These are phyloP conservation scores for Cheilosia variabilis DNA, from an alignment of 2,888 invertebrate species.

Conservation along the genomic window DNA sequence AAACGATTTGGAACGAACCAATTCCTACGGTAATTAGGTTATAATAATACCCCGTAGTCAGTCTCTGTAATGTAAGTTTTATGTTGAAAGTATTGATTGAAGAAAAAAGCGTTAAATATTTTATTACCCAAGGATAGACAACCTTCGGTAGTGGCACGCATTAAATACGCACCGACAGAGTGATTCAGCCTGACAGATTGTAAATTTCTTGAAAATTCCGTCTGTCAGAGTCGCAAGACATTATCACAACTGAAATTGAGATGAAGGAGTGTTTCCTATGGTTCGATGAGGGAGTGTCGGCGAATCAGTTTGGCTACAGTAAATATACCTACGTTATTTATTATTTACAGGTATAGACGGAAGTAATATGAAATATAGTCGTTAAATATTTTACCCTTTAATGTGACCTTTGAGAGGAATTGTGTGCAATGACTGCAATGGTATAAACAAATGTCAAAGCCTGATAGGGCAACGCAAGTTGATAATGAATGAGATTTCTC, in stretches of 20 bases:
- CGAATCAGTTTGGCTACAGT: too few relatives aligned
- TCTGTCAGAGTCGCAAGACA: neutral
- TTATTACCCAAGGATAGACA: constrained; percentile 10
- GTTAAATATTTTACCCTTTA: neutral
- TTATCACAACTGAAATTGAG: neutral
- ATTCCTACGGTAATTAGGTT: constrained; percentile 45
- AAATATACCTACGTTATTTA: too few relatives aligned
- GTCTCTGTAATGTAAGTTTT: neutral
- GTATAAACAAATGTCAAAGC: neutral
- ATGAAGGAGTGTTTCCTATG: neutral
- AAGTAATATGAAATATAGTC: neutral
- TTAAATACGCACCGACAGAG: neutral
- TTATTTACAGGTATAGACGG: neutral
- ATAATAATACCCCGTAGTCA: constrained; percentile 7
- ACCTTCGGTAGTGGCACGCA: too few relatives aligned
- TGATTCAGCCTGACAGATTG: constrained; percentile 44
- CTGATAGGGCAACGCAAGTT: neutral
- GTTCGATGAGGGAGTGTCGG: neutral
- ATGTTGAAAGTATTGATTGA: constrained; percentile 22
- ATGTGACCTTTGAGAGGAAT: neutral
- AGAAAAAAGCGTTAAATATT: constrained; percentile 30
- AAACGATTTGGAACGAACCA: neutral
- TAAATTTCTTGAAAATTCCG: constrained; percentile 29
- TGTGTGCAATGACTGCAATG: neutral
- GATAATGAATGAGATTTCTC: too few relatives aligned